These are phyloP conservation scores for Philaethria dido DNA, from an alignment of 2,888 invertebrate species.

Conservation along the genomic window DNA sequence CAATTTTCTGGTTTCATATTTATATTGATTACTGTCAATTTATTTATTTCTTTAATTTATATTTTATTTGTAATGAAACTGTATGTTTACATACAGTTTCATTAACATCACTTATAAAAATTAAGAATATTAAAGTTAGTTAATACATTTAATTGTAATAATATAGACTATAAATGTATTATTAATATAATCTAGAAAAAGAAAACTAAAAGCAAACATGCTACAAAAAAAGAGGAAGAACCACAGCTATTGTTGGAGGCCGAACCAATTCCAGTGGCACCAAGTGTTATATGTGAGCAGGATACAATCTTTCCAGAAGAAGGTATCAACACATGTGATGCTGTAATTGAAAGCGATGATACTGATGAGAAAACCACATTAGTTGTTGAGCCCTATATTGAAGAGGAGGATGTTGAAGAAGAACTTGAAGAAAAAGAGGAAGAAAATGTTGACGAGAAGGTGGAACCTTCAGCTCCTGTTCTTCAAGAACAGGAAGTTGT, in stretches of 20 bases:
- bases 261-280: neutral
- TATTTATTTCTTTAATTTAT: too few species aligned
- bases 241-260: conserved; percentile 11
- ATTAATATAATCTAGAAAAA: conserved; percentile 62
- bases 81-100: too few species aligned
- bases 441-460: conserved; percentile 29
- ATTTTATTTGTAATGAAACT: too few species aligned
- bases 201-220: conserved; percentile 59
- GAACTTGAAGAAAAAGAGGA: conserved; percentile 3
- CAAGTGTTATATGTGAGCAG: neutral
- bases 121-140: too few species aligned
- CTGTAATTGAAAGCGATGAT: conserved; percentile 8
- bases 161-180: too few species aligned
- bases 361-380: conserved; percentile 14
- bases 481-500: conserved; percentile 49
- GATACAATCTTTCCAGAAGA: neutral
- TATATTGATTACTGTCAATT: too few species aligned
- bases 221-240: conserved; percentile 34
- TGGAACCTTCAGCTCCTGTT: conserved; percentile 68
- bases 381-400: conserved; percentile 12
- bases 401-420: conserved; percentile 25
- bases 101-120: too few species aligned
- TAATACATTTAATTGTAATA: too few species aligned
- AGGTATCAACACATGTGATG: neutral
- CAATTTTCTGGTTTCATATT: too few species aligned